Conservation (phyloP, 2,888 invertebrate species). For the Psococerastis gibbosa region DNA sequence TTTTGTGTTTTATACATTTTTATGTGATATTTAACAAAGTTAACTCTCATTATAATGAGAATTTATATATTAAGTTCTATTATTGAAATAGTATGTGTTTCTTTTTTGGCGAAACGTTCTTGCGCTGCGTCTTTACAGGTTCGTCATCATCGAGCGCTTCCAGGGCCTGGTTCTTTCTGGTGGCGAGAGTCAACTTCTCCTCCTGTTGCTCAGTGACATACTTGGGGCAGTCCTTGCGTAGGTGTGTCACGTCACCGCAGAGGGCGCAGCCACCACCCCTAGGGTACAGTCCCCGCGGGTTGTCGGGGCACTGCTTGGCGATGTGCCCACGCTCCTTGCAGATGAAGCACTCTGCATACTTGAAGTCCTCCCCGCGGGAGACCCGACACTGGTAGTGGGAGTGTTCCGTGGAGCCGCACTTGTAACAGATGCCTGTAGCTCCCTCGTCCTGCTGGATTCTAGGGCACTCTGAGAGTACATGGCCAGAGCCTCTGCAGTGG, state of each 20-base stretch:
- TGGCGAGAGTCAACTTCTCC: conserved; percentile 29
- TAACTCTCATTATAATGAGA: no score
- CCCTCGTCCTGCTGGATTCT: conserved; percentile 31
- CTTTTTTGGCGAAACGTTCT: no score
- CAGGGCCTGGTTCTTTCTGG: conserved; percentile 26
- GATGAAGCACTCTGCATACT: conserved; percentile 75
- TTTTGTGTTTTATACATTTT: no score
- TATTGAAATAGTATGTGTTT: no score
- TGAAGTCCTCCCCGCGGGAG: conserved; percentile 41
- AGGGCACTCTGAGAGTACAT: conserved; percentile 65
- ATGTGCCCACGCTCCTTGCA: conserved; percentile 78
- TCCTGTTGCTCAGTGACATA: conserved; percentile 30
- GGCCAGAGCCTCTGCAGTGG: conserved; percentile 60
- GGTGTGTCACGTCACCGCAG: conserved; percentile 72
- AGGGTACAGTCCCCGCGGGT: conserved; percentile 70
- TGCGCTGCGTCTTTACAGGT: neutral
- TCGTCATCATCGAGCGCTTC: conserved; percentile 26
- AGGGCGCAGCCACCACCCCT: conserved; percentile 63
- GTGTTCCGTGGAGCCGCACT: conserved; percentile 81
- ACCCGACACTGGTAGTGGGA: conserved; percentile 48
- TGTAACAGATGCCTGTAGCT: conserved; percentile 58
- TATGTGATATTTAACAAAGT: no score
- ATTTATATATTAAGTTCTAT: no score
- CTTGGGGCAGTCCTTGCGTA: conserved; percentile 61
- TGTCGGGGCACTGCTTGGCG: conserved; percentile 72